Percentiles rank a stretch among this genome's conserved stretches.
Evolutionary conservation across 2,888 invertebrate species (phyloP).

Genomic region (Thalpophila matura): DNA sequence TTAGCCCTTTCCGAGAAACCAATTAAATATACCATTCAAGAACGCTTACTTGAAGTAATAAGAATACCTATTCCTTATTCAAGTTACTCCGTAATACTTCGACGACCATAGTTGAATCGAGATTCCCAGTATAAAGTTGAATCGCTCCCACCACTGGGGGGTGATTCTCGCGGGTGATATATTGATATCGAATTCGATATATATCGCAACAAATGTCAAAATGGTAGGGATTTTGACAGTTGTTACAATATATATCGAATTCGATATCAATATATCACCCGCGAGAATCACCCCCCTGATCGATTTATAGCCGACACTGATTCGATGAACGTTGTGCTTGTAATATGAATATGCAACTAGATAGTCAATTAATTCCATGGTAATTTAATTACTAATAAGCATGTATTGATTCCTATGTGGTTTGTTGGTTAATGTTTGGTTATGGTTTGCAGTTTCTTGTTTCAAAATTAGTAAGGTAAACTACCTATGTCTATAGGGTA

Average conservation of each 20-base stretch:
- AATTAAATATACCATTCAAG: too few relatives aligned
- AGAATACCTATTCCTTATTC: too few relatives aligned
- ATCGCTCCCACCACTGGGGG: constrained; percentile 25
- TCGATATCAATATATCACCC: too few relatives aligned
- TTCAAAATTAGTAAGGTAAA: not conserved
- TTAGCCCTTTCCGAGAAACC: too few relatives aligned
- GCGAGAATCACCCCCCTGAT: too few relatives aligned
- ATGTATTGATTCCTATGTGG: constrained; percentile 6
- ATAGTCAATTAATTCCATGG: constrained; percentile 15
- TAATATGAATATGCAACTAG: constrained; percentile 39
- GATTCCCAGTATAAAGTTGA: not conserved
- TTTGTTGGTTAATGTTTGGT: not conserved
- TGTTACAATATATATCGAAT: too few relatives aligned
- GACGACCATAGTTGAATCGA: not conserved
- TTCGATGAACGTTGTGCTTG: constrained; percentile 21
- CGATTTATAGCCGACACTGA: constrained; percentile 22
- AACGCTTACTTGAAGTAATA: too few relatives aligned
- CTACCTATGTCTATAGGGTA: not conserved
- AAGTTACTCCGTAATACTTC: too few relatives aligned
- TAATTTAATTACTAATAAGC: constrained; percentile 15
- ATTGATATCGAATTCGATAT: too few relatives aligned
- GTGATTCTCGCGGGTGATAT: too few relatives aligned
- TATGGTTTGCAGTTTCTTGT: not conserved
- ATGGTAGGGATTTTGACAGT: too few relatives aligned
- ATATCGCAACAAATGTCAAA: too few relatives aligned